phyloP scores from a whole-genome alignment of 2,888 invertebrate species.

The Lochmaea capreae region DNA sequence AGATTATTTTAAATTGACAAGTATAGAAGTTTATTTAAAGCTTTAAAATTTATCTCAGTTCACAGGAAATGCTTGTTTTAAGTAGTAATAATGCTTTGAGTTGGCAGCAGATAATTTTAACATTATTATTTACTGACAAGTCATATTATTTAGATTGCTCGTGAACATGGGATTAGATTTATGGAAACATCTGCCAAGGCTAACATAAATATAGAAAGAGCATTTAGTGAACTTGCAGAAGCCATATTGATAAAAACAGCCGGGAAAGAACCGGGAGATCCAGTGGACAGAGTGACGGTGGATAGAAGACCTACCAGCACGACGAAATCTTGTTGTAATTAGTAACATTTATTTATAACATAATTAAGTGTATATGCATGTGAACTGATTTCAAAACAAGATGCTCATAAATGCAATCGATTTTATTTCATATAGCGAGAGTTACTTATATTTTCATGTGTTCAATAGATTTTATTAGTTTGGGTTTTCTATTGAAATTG shows the following conservation, averaged over 20 bases:
- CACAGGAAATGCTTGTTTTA: conserved; percentile 22
- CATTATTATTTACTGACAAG: neutral
- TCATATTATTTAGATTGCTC: conserved; percentile 78
- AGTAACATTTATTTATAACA: conserved; percentile 27
- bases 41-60: conserved; percentile 13
- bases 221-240: conserved; percentile 95
- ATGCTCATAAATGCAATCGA: conserved; percentile 40
- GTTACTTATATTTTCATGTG: conserved; percentile 34
- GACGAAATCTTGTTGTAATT: conserved; percentile 71
- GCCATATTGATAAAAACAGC: conserved; percentile 88
- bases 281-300: conserved; percentile 75
- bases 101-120: neutral
- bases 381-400: conserved; percentile 51
- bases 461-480: conserved; percentile 14
- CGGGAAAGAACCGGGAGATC: conserved; percentile 83
- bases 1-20: neutral
- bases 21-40: neutral
- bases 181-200: conserved; percentile 99
- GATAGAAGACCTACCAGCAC: conserved; percentile 79
- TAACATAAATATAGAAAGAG: conserved; percentile 95
- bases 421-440: conserved; percentile 37
- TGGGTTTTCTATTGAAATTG: neutral
- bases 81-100: neutral
- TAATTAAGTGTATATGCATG: conserved; percentile 45
- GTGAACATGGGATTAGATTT: conserved; percentile 95